These are phyloP conservation scores for Xylota sylvarum DNA, from an alignment of 2,888 invertebrate genomes.

Conservation along the genomic window DNA sequence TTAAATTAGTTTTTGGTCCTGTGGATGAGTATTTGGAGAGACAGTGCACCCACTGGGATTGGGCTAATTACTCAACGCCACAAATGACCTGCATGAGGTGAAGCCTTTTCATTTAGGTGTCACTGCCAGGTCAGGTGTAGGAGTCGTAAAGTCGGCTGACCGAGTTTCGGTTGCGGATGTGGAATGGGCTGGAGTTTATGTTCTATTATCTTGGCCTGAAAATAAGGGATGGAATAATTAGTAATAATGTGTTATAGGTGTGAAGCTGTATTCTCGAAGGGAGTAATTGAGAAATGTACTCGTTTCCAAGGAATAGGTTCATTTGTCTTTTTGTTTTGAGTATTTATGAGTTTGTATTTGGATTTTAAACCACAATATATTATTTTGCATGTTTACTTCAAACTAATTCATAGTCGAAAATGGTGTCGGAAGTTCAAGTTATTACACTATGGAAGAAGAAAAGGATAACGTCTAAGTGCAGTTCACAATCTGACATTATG, in stretches of 20 bases:
- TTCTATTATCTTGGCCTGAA: background rate
- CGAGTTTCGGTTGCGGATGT: constrained; percentile 3
- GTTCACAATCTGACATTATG: too few species aligned
- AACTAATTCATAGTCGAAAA: too few species aligned
- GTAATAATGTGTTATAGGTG: constrained; percentile 33
- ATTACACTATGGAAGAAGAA: too few species aligned
- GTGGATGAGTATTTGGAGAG: constrained; percentile 10
- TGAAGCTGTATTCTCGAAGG: constrained; percentile 39
- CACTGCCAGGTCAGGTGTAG: background rate
- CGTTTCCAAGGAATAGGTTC: background rate
- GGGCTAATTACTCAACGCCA: constrained; percentile 39
- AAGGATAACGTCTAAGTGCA: too few species aligned
- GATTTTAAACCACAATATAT: too few species aligned
- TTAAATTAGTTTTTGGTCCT: constrained; percentile 39
- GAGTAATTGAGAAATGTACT: background rate
- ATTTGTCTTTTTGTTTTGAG: background rate
- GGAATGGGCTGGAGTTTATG: constrained; percentile 28
- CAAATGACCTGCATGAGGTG: background rate
- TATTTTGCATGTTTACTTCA: background rate
- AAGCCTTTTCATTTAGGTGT: background rate
- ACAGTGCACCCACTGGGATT: constrained; percentile 26
- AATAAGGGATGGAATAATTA: constrained; percentile 13
- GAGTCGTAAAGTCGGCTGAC: constrained; percentile 17
- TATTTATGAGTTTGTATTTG: too few species aligned
- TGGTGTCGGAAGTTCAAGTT: too few species aligned